Base-by-base conservation (phyloP, 2,113 vertebrate species). In the Limanda limanda region DNA sequence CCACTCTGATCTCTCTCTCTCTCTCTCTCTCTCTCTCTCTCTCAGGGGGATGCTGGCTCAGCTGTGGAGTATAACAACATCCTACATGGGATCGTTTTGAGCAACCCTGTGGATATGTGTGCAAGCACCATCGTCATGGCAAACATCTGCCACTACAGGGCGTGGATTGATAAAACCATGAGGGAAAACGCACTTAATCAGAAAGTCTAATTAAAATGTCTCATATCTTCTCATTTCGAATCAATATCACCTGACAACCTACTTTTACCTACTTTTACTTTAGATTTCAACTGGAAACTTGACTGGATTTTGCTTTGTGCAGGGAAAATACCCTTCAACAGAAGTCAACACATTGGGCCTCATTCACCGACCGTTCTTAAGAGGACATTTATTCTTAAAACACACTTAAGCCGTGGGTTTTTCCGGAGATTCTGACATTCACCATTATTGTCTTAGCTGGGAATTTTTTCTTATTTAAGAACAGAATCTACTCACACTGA, bases 101-200 rank as follows among this genome's bases (percentile, higher is more conserved):
- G 45, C 52, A 6, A 71, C 1, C 74, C 84, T 11, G 2, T 1
- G 11, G 81, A 86, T 51, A 71, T 14, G 9, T 86, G 84, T 74
- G 73, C n/a, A 37, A 25, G 58, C 3, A 0, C 5, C 5, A 48
- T 83, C n/a, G 81, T 83, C 17, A 77, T 83, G 55, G 12, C 74
- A 56, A 63, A 86, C 13, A 54, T 83, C 58, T 86, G 84, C 24
- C 7, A 7, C 48, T 83, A 86, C 69, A 51, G 25, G 25, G 0
- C 74, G 25, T 86, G 84, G 84, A 83, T 86, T 51, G 61, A 0
- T 1, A 11, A 86, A 17, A 86, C 77, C 59, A 83, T 86, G 77
- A 4, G 0, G 9, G 4, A 5, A 0, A 40, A 74, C 2, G 27
- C 15, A 4, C 18, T 61, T 13, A 52, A 8, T 4, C 25, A 35